phyloP scores from a whole-genome alignment of 1,140 invertebrate species.

The Trypoxylus dichotomus region DNA sequence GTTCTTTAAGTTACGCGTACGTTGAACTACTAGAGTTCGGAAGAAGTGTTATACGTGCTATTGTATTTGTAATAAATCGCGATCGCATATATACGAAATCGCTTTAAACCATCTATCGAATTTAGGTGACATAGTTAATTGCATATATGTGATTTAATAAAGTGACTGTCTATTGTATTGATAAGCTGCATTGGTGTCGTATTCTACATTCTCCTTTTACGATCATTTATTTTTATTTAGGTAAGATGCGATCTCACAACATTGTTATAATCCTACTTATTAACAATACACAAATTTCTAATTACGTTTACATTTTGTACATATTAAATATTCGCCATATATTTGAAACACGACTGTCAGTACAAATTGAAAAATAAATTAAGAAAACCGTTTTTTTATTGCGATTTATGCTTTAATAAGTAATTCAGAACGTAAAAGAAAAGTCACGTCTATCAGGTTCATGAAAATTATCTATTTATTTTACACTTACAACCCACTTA shows the following conservation, averaged over 20 bases:
- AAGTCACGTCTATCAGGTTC: too few relatives aligned
- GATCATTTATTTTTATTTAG: background rate
- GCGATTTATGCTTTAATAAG: too few relatives aligned
- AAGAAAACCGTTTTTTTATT: too few relatives aligned
- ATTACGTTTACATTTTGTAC: too few relatives aligned
- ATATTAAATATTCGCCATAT: too few relatives aligned
- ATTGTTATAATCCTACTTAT: too few relatives aligned
- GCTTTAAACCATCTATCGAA: background rate
- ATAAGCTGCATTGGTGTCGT: background rate
- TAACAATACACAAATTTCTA: too few relatives aligned
- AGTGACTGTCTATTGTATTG: background rate
- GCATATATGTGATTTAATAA: background rate
- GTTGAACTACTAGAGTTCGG: background rate
- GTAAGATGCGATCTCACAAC: background rate
- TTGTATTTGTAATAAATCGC: background rate
- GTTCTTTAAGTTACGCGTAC: background rate
- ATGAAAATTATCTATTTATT: too few relatives aligned
- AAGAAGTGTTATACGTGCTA: background rate
- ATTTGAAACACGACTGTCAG: too few relatives aligned
- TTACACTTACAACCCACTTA: too few relatives aligned
- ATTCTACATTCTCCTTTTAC: background rate
- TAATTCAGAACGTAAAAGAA: too few relatives aligned
- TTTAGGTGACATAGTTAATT: background rate
- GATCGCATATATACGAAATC: background rate
- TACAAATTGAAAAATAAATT: too few relatives aligned